Conservation (phyloP, 2,113 vertebrate species). For the Cathartes aura region DNA sequence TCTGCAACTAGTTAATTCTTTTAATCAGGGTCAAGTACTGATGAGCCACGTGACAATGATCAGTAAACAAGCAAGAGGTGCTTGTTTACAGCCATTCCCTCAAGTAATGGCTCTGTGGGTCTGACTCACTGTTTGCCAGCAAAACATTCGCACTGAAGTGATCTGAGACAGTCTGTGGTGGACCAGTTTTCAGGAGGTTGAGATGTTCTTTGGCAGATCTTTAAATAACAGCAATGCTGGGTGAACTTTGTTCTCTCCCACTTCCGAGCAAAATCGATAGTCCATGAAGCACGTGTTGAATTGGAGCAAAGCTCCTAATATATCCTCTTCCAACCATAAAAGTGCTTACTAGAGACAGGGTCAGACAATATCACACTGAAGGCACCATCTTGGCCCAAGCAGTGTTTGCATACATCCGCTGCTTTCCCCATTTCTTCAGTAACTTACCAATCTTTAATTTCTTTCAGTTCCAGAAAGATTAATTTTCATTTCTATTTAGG, state of each 20-base stretch:
- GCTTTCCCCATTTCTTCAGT: background rate
- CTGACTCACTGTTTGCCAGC: background rate
- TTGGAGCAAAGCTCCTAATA: background rate
- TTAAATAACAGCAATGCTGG: background rate
- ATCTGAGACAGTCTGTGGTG: background rate
- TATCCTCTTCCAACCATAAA: background rate
- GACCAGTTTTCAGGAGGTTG: background rate
- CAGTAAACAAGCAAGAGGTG: background rate
- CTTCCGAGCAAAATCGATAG: background rate
- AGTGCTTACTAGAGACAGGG: background rate
- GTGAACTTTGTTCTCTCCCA: background rate
- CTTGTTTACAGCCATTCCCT: background rate
- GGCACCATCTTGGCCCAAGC: background rate
- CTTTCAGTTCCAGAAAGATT: background rate
- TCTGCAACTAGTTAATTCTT: background rate
- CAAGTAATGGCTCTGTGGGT: background rate
- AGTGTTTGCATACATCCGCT: accelerated
- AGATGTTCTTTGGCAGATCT: background rate
- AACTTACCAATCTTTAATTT: background rate
- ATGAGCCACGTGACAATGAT: background rate
- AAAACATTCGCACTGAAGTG: background rate
- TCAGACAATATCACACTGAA: background rate
- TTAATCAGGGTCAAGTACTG: background rate
- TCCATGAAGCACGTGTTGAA: background rate
- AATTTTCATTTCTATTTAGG: background rate